phyloP scores from a whole-genome alignment of 2,888 invertebrate genomes.

The Electrophaes corylata region DNA sequence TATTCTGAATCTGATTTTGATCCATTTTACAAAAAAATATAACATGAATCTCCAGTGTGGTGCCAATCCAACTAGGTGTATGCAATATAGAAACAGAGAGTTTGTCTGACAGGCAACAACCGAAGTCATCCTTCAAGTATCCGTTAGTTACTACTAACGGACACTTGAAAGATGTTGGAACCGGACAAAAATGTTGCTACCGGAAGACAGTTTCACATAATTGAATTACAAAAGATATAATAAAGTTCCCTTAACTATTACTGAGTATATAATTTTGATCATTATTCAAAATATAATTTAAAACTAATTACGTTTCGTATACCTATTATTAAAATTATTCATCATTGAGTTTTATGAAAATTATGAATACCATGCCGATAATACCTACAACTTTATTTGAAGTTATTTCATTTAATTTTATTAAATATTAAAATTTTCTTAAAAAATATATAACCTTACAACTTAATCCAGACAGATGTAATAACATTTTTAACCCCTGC shows the following conservation, averaged over 20 bases:
- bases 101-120: too few relatives aligned
- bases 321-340: constrained; percentile 35
- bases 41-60: too few relatives aligned
- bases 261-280: constrained; percentile 80
- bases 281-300: constrained; percentile 51
- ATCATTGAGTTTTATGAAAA: constrained; percentile 36
- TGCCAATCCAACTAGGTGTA: too few relatives aligned
- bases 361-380: constrained; percentile 46
- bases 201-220: not conserved
- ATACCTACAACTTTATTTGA: constrained; percentile 31
- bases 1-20: too few relatives aligned
- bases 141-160: too few relatives aligned
- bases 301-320: constrained; percentile 45
- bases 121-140: too few relatives aligned
- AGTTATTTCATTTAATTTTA: constrained; percentile 21
- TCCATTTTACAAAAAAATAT: too few relatives aligned
- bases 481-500: too few relatives aligned
- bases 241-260: constrained; percentile 53
- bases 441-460: constrained; percentile 26
- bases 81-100: too few relatives aligned
- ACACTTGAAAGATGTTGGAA: too few relatives aligned
- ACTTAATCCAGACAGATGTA: constrained; percentile 29
- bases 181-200: too few relatives aligned
- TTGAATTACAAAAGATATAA: constrained; percentile 29
- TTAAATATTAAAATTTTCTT: constrained; percentile 51